A percentile compares a stretch with the other conserved stretches of the same genome.
Conservation (phyloP, 2,797 vertebrate genomes). For the Chlorospingus flavigularis region DNA sequence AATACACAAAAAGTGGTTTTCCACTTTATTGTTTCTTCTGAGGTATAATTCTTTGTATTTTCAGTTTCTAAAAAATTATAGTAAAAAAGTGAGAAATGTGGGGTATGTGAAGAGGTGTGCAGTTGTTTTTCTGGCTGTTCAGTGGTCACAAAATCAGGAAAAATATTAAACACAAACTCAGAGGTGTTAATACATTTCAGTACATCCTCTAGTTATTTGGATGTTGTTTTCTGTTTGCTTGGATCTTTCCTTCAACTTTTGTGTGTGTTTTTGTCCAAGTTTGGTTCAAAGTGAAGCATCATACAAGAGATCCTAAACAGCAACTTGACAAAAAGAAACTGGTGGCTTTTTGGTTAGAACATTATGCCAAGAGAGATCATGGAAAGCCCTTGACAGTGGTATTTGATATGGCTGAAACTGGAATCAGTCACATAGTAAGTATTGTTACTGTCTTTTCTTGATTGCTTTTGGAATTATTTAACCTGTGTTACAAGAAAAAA, state of each 20-base stretch:
- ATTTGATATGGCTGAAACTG: constrained; percentile 95
- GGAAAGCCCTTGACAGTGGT: constrained; percentile 93
- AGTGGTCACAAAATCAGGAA: not conserved
- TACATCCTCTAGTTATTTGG: not conserved
- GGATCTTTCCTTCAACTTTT: not conserved
- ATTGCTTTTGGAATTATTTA: not conserved
- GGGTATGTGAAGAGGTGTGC: accelerated
- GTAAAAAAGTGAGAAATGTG: not conserved
- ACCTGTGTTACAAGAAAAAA: not conserved
- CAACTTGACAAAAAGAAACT: constrained; percentile 91
- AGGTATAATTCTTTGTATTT: not conserved
- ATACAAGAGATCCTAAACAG: constrained; percentile 89
- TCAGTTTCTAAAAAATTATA: not conserved
- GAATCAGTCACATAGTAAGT: constrained; percentile 93
- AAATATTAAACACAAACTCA: not conserved
- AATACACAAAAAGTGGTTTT: not conserved
- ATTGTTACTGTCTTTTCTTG: not conserved
- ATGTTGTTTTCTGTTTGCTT: not conserved
- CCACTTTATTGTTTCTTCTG: not conserved
- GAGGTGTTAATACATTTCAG: not conserved
- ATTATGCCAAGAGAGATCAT: constrained; percentile 90
- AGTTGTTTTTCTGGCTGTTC: not conserved
- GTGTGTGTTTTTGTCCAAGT: constrained; percentile 72
- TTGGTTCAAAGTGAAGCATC: constrained; percentile 94
- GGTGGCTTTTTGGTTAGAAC: constrained; percentile 95